Base-by-base conservation (phyloP, 1,140 invertebrate genomes). In the Lycorma delicatula region DNA sequence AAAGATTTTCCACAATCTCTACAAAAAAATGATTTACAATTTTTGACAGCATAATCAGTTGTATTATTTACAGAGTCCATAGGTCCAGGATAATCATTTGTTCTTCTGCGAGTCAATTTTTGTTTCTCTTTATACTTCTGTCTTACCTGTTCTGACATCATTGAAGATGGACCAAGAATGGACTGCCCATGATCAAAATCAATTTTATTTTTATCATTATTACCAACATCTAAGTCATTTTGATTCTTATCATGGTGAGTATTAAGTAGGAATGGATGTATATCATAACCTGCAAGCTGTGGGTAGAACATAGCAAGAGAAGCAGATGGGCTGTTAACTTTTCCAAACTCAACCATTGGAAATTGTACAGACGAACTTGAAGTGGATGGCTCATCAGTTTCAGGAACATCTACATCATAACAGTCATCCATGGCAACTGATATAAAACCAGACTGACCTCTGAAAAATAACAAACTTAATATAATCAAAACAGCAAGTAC, bases 1-100 rank as follows among this genome's bases (percentile, higher is more conserved):
- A 67, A 67, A 6, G 64, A 50, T 56, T 67, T 67, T 22, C 62
- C 63, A 44, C 65, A 67, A 22, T 58, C 60, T 16, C 59, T 38
- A 55, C 65, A 66, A 41, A 57, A 63, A 38, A 65, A 64, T 1
- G 58, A 34, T 29, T 66, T 66, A 3, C 59, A 48, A 22, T 59
- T 54, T 53, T 53, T 62, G 47, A 31, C 36, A 27, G 51, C 28
- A 48, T 53, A 60, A 31, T 57, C 41, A 22, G 59, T 5, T 16
- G 18, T 44, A 22, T 2, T 16, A 18, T 44, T 22, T 16, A 18
- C 16, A 5, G 6, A 22, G 2, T 16, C 41, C 5, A 44, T 7
- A 1, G 18, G 7, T 16, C 18, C 41, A 22, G 41, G 41, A 22
- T 44, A 44, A 22, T 16, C 16, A 5, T 38, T 13, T 2, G 41